Base-by-base conservation (phyloP, 2,797 vertebrate genomes). In the Vultur gryphus region DNA sequence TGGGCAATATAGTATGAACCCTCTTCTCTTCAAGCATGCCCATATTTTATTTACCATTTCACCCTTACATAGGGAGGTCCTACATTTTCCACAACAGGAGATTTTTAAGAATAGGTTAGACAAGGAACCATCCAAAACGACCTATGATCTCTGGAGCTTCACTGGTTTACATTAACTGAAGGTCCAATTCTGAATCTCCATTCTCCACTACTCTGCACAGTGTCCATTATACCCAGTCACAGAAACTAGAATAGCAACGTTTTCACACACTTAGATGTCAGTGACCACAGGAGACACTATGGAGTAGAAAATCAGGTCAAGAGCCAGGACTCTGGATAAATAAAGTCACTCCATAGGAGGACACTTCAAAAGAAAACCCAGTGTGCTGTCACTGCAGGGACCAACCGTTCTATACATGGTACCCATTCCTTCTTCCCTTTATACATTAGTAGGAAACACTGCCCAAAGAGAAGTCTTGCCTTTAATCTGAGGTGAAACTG, bases 231-330 rank as follows among this genome's bases (percentile, higher is more conserved):
- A 13, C 19, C 23, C 15, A 4, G 24, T 16, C 46, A 2, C 11
- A 62, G 79, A 57, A 86, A 48, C 43, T 9, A 41, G 90, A 89
- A 59, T 16, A 79, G 93, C 48, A 13, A 31, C 1, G 1, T 41
- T 19, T 59, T 41, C 75, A 6, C 71, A 33, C 0, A 0, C 82
- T 71, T 7, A 14, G 33, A 67, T 19, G 65, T 84, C 83, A 70
- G 59, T 25, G 31, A 80, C 90, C 90, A 61, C 13, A 3, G 87
- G 82, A 71, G 76, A 54, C 62, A n/a, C 44, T 8, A 64, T 5
- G n/a, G 51, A 80, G 80, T 3, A 54, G 39, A 54, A 88, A 96
- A 77, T 11, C 88, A 80, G 93, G 95, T 62, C 96, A 93, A 55
- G 90, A 87, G 84, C 59, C 89, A 87, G 71, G 76, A 59, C 86